A percentile compares a stretch with the other conserved stretches of the same genome.
These are phyloP conservation scores for Taurulus bubalis DNA, from an alignment of 2,113 vertebrate genomes.

Conservation along the genomic window DNA sequence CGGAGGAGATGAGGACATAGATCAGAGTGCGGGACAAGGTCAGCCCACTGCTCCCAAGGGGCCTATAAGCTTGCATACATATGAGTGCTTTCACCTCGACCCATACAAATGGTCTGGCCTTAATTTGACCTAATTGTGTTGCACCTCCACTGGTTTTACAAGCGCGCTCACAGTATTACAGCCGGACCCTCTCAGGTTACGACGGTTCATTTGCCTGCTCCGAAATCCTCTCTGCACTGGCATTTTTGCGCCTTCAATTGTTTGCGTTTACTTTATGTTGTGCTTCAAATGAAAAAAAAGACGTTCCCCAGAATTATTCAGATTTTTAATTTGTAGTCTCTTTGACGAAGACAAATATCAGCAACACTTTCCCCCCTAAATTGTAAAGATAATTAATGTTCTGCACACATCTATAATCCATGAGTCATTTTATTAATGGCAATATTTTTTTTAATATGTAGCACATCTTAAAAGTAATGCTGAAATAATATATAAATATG, in stretches of 20 bases:
- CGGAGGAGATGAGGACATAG: constrained; percentile 76
- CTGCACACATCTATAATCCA: no score
- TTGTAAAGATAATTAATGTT: not conserved
- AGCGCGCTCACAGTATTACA: constrained; percentile 31
- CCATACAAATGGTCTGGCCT: constrained; percentile 76
- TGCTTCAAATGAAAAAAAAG: not conserved
- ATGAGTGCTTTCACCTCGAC: constrained; percentile 76
- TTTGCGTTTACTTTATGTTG: not conserved
- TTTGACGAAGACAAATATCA: not conserved
- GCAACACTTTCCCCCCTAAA: not conserved
- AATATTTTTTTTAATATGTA: no score
- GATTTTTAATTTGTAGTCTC: no score
- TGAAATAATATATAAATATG: not conserved
- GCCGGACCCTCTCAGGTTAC: constrained; percentile 20
- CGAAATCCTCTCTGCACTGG: not conserved
- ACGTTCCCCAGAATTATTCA: not conserved
- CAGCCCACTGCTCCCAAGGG: constrained; percentile 70
- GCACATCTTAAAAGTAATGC: not conserved
- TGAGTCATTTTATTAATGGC: no score
- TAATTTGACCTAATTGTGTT: constrained; percentile 78
- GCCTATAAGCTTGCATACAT: constrained; percentile 75
- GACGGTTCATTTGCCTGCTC: not conserved
- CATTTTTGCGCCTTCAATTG: constrained; percentile 1
- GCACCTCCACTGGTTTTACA: constrained; percentile 57
- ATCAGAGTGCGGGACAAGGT: constrained; percentile 78